A percentile compares a stretch with the other conserved stretches of the same genome.
Conservation (phyloP, 1,140 invertebrate genomes). For the Holotrichia oblita region DNA sequence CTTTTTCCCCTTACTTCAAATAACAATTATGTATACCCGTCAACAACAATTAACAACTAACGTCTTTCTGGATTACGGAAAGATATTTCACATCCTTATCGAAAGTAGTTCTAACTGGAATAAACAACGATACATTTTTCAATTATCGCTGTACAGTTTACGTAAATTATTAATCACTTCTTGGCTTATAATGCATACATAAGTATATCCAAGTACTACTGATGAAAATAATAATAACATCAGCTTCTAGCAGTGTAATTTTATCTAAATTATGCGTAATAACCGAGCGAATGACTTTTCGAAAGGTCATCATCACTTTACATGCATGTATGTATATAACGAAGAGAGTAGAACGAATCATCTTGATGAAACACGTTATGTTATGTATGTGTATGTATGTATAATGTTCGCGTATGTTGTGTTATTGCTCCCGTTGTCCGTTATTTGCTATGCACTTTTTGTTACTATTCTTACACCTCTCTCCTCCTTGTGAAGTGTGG, state of each 20-base stretch:
- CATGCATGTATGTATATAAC: slow-evolving; percentile 6
- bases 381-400: background rate
- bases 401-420: background rate
- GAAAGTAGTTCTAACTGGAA: slow-evolving; percentile 5
- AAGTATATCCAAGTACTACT: background rate
- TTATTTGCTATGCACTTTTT: slow-evolving; percentile 28
- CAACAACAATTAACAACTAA: no score
- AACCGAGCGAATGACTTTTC: slow-evolving; percentile 25
- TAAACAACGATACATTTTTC: background rate
- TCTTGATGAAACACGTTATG: slow-evolving; percentile 13
- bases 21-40: no score
- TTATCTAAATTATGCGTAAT: slow-evolving; percentile 35
- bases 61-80: no score
- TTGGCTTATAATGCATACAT: no score
- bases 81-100: no score
- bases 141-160: background rate
- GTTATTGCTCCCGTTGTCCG: background rate
- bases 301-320: slow-evolving; percentile 19
- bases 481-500: background rate
- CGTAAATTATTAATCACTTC: background rate
- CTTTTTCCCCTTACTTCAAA: no score
- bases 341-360: slow-evolving; percentile 1
- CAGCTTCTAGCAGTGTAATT: slow-evolving; percentile 25
- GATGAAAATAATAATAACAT: slow-evolving; percentile 9
- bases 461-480: background rate